These are phyloP conservation scores for Leptobrachium leishanense DNA, from an alignment of 2,113 vertebrate species.

Conservation along the genomic window DNA sequence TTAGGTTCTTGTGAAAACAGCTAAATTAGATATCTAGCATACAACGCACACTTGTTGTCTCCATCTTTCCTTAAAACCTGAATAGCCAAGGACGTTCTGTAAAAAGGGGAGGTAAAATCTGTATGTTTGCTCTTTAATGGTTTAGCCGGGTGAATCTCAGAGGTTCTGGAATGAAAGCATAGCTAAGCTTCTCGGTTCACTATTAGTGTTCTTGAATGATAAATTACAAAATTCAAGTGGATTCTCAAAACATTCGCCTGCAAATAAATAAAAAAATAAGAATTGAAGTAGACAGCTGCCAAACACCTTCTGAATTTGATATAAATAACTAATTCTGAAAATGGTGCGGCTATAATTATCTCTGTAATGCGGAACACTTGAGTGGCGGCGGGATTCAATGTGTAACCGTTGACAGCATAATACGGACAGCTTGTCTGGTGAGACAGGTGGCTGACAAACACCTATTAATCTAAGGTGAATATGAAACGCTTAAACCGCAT, in stretches of 20 bases:
- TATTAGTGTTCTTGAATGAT: background rate
- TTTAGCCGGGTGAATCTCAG: too few relatives aligned
- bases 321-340: background rate
- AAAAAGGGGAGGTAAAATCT: too few relatives aligned
- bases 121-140: too few relatives aligned
- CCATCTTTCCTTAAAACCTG: too few relatives aligned
- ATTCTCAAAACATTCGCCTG: background rate
- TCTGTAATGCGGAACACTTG: background rate
- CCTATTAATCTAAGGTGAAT: background rate
- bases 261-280: background rate
- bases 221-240: background rate
- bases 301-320: background rate
- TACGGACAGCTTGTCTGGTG: background rate
- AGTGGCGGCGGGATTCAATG: background rate
- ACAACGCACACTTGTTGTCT: too few relatives aligned
- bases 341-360: background rate
- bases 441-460: conserved; percentile 1
- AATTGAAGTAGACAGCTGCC: background rate
- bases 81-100: too few relatives aligned
- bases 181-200: background rate
- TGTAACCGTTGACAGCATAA: background rate
- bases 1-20: too few relatives aligned
- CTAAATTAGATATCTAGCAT: too few relatives aligned
- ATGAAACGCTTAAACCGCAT: background rate
- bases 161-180: too few relatives aligned